Percentiles rank a stretch among this genome's conserved stretches.
These are phyloP conservation scores for Rhinatrema bivittatum DNA, from an alignment of 2,797 vertebrate species.

Conservation along the genomic window DNA sequence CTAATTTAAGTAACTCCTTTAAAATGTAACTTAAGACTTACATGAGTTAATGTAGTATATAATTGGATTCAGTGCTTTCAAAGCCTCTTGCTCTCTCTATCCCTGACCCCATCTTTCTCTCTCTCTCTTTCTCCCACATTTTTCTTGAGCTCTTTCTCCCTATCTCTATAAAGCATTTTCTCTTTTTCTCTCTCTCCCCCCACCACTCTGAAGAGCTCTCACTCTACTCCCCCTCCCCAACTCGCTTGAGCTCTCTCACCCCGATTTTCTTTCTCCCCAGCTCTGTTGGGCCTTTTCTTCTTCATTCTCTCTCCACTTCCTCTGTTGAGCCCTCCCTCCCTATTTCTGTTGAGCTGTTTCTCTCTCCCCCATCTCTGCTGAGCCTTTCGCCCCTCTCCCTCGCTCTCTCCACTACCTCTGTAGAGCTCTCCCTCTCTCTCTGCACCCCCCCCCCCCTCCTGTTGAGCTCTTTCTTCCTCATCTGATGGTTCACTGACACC, in stretches of 20 bases:
- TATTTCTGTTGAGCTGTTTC: slow-evolving; percentile 43
- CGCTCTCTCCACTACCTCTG: background rate
- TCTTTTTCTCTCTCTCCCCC: no score
- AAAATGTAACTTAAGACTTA: no score
- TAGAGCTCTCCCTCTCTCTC: background rate
- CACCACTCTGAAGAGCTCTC: no score
- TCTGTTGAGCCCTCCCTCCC: no score
- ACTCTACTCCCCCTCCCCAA: no score
- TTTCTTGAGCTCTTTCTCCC: no score
- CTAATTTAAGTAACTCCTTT: no score
- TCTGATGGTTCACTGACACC: slow-evolving; percentile 57
- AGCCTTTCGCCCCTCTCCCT: slow-evolving; percentile 5
- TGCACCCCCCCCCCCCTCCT: slow-evolving; percentile 9
- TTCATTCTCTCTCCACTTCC: background rate
- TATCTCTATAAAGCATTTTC: no score
- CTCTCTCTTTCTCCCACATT: background rate
- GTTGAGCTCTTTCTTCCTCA: slow-evolving; percentile 27
- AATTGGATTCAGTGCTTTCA: no score
- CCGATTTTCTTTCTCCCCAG: no score
- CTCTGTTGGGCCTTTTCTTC: background rate
- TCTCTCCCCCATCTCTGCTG: slow-evolving; percentile 26
- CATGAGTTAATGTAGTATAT: no score
- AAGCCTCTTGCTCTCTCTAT: background rate
- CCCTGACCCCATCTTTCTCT: background rate
- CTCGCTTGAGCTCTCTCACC: no score